Evolutionary conservation across 2,888 invertebrate genomes (phyloP).

Genomic region (Lydus trimaculatus): DNA sequence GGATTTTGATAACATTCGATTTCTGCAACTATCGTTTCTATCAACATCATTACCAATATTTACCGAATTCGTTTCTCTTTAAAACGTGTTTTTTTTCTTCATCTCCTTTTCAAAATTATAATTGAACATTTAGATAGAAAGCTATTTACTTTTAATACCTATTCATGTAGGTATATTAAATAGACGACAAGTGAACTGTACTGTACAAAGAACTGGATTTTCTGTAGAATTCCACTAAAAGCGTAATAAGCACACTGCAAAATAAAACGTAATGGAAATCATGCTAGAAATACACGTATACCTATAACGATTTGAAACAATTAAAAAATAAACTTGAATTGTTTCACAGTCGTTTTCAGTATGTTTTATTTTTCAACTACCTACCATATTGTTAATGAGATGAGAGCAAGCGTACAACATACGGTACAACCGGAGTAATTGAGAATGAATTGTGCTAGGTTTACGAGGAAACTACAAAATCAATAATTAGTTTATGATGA

Average conservation of each 20-base stretch:
- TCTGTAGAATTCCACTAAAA: too few species aligned
- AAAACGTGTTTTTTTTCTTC: too few species aligned
- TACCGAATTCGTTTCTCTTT: not conserved
- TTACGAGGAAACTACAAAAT: not conserved
- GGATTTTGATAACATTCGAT: slow-evolving; percentile 10
- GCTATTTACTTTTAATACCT: too few species aligned
- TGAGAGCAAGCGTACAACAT: not conserved
- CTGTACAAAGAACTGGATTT: too few species aligned
- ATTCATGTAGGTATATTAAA: too few species aligned
- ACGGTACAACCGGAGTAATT: not conserved
- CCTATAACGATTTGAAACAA: not conserved
- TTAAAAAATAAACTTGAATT: not conserved
- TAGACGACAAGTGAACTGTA: too few species aligned
- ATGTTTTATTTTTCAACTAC: not conserved
- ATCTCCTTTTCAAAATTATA: too few species aligned
- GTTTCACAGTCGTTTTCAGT: not conserved
- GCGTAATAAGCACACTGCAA: not conserved
- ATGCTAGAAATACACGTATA: too few species aligned
- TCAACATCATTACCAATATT: not conserved
- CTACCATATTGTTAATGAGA: not conserved
- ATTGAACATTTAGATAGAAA: too few species aligned
- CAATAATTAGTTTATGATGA: too few species aligned
- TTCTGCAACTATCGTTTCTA: not conserved
- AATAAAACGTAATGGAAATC: not conserved
- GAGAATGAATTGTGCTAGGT: not conserved